These are phyloP conservation scores for Cyaniris semiargus DNA, from an alignment of 2,888 invertebrate species.

Conservation along the genomic window DNA sequence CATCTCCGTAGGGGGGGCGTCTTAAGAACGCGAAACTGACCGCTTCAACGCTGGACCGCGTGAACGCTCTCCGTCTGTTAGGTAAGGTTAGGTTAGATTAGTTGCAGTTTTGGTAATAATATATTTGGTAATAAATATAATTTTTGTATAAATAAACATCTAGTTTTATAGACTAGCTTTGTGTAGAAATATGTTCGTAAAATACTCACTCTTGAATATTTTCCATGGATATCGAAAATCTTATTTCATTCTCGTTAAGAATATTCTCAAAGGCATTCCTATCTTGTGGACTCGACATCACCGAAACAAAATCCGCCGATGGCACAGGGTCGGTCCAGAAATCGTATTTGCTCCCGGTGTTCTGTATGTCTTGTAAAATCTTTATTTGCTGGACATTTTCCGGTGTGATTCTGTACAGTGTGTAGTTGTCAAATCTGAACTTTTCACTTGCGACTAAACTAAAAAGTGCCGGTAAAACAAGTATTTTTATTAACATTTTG, in stretches of 20 bases:
- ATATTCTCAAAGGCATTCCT: conserved; percentile 58
- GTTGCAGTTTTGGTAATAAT: no score
- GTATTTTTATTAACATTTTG: conserved; percentile 36
- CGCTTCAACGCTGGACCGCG: no score
- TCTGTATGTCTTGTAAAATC: conserved; percentile 69
- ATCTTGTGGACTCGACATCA: conserved; percentile 67
- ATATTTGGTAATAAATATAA: no score
- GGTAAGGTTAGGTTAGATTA: no score
- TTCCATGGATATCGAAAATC: conserved; percentile 62
- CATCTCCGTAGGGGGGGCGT: no score
- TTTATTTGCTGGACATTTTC: conserved; percentile 68
- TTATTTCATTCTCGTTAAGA: conserved; percentile 59
- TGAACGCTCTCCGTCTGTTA: no score
- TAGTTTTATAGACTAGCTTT: background rate
- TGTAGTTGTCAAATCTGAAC: conserved; percentile 62
- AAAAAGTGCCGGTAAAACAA: conserved; percentile 36
- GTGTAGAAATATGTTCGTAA: conserved; percentile 22
- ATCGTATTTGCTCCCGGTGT: conserved; percentile 62
- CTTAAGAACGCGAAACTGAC: no score
- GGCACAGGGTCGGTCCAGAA: conserved; percentile 66
- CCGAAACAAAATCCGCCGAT: conserved; percentile 57
- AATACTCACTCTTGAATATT: conserved; percentile 75
- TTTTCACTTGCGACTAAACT: conserved; percentile 47
- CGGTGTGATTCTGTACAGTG: conserved; percentile 79
- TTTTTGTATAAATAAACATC: no score